Conservation (phyloP, 2,888 invertebrate genomes). For the Ptilodon capucinus region DNA sequence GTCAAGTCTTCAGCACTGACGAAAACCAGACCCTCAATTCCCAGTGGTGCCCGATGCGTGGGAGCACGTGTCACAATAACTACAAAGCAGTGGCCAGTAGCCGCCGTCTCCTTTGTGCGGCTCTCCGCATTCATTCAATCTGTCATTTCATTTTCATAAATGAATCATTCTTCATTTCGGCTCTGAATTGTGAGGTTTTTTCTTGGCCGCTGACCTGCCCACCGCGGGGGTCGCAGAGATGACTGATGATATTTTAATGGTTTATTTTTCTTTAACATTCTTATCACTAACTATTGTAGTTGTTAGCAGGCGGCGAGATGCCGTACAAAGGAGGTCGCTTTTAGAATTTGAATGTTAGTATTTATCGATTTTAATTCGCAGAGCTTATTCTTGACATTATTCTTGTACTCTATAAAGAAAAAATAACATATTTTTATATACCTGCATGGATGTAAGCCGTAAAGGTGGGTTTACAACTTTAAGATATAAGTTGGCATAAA, state of each 20-base stretch:
- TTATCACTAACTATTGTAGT: constrained; percentile 75
- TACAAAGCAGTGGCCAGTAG: constrained; percentile 61
- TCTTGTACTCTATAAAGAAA: too few relatives aligned
- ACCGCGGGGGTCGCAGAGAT: constrained; percentile 71
- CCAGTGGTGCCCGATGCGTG: constrained; percentile 36
- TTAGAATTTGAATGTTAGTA: constrained; percentile 9
- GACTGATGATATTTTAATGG: constrained; percentile 81
- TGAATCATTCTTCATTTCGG: constrained; percentile 80
- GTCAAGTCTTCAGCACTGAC: constrained; percentile 5
- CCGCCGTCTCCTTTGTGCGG: constrained; percentile 60
- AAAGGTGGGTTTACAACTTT: too few relatives aligned
- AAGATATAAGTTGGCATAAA: too few relatives aligned
- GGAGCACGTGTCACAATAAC: constrained; percentile 64
- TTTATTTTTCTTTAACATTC: constrained; percentile 80
- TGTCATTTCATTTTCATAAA: constrained; percentile 82
- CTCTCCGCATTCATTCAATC: constrained; percentile 73
- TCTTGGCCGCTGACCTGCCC: constrained; percentile 75
- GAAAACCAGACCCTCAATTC: constrained; percentile 26
- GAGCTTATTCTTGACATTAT: neutral
- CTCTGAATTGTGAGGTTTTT: constrained; percentile 65
- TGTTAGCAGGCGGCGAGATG: constrained; percentile 38
- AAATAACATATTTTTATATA: too few relatives aligned
- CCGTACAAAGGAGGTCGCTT: constrained; percentile 33
- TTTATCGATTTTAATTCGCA: constrained; percentile 2
- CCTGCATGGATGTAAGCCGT: too few relatives aligned